Conservation (phyloP, 1,140 invertebrate genomes). For the Zaprionus ornatus region DNA sequence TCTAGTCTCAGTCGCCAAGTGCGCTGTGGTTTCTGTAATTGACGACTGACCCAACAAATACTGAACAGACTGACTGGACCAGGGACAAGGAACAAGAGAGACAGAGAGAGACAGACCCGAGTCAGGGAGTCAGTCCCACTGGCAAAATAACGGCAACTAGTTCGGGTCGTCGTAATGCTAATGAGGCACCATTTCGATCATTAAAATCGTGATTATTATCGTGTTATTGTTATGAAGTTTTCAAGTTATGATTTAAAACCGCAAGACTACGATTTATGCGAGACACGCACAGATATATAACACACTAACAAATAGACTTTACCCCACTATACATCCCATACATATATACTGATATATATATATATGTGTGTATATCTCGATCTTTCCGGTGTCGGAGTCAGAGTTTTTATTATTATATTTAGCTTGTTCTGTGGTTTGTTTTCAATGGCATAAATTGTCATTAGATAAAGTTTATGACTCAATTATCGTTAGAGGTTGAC, state of each 20-base stretch:
- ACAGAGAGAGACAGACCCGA: neutral
- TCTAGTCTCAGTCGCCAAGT: neutral
- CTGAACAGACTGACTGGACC: neutral
- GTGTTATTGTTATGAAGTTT: conserved; percentile 52
- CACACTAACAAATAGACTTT: neutral
- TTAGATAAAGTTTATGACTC: conserved; percentile 82
- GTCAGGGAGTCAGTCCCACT: neutral
- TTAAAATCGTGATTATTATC: conserved; percentile 38
- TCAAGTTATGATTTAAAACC: conserved; percentile 68
- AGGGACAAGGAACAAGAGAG: neutral
- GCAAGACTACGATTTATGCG: conserved; percentile 58
- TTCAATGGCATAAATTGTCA: conserved; percentile 78
- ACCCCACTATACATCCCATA: neutral
- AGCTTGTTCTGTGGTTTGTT: conserved; percentile 50
- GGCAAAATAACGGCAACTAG: conserved; percentile 23
- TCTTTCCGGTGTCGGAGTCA: conserved; percentile 36
- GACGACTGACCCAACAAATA: conserved; percentile 16
- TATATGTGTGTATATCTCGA: conserved; percentile 20
- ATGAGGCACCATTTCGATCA: conserved; percentile 51
- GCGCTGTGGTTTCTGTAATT: conserved; percentile 43
- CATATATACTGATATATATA: neutral
- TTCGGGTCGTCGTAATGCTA: conserved; percentile 47
- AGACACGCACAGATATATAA: neutral
- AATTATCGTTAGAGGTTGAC: conserved; percentile 76
- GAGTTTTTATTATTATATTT: neutral